These are phyloP conservation scores for Drosophila barbarae DNA, from an alignment of 2,888 invertebrate genomes.

Conservation along the genomic window DNA sequence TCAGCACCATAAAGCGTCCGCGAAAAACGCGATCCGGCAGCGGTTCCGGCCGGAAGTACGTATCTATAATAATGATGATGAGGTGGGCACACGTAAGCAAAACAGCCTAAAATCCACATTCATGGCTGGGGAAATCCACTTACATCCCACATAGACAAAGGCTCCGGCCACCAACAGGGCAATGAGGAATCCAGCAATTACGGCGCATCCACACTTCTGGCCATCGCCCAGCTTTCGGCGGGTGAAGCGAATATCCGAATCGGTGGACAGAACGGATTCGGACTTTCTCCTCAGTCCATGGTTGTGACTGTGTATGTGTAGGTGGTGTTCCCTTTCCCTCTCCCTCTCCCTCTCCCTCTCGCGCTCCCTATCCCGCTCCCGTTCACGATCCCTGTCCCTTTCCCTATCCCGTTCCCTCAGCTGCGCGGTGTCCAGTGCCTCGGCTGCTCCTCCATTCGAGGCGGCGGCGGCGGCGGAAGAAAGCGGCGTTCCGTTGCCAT, in stretches of 20 bases:
- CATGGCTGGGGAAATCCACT: conserved; percentile 68
- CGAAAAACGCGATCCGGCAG: conserved; percentile 90
- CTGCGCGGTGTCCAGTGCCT: conserved; percentile 16
- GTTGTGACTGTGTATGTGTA: conserved; percentile 63
- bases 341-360: conserved; percentile 24
- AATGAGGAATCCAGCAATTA: conserved; percentile 90
- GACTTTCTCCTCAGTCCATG: conserved; percentile 80
- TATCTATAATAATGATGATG: conserved; percentile 62
- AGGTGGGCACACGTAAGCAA: background rate
- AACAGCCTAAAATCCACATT: background rate
- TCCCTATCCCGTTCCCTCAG: conserved; percentile 7
- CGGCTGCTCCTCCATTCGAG: conserved; percentile 12
- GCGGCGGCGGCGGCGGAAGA: conserved; percentile 5
- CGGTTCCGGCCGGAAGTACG: conserved; percentile 81
- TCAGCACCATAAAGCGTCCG: conserved; percentile 87
- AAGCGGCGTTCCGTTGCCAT: conserved; percentile 45
- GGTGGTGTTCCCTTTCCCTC: conserved; percentile 52
- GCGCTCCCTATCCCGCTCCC: conserved; percentile 43
- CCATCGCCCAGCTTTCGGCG: conserved; percentile 90
- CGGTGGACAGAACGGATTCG: conserved; percentile 90
- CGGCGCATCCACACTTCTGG: conserved; percentile 92
- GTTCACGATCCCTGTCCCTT: conserved; percentile 34
- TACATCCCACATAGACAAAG: conserved; percentile 84
- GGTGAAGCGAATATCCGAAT: conserved; percentile 94
- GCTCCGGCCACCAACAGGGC: conserved; percentile 87